Evolutionary conservation across 2,888 invertebrate species (phyloP).

Genomic region (Hetaerina titia): DNA sequence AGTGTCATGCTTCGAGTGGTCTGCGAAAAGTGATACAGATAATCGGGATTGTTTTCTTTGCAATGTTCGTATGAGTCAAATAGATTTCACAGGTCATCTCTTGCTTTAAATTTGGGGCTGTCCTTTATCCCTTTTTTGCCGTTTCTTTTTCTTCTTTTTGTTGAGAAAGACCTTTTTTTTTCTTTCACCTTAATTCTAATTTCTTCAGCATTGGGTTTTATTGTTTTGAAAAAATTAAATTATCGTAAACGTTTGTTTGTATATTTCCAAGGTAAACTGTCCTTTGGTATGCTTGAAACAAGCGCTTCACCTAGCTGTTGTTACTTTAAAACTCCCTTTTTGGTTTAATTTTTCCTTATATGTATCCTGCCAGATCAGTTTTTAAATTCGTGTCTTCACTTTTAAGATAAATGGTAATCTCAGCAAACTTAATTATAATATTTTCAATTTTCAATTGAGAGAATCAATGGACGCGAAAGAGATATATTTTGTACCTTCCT

Average conservation of each 20-base stretch:
- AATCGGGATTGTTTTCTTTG: neutral
- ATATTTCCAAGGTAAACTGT: neutral
- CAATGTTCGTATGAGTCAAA: neutral
- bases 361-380: no score
- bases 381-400: neutral
- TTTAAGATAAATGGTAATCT: neutral
- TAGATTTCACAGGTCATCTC: neutral
- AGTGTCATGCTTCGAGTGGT: conserved; percentile 21
- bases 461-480: neutral
- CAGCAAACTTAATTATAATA: no score
- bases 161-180: neutral
- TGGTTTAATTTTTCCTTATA: no score
- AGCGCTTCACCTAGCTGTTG: neutral
- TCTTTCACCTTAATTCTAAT: neutral
- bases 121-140: neutral
- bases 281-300: neutral
- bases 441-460: no score
- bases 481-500: neutral
- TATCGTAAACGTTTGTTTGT: neutral
- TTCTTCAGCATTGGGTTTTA: neutral
- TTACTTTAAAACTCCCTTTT: neutral
- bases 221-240: neutral
- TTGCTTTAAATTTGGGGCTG: neutral
- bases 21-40: conserved; percentile 1
- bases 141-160: neutral